These are phyloP conservation scores for Calephelis perditalis DNA, from an alignment of 2,888 invertebrate species.

Conservation along the genomic window DNA sequence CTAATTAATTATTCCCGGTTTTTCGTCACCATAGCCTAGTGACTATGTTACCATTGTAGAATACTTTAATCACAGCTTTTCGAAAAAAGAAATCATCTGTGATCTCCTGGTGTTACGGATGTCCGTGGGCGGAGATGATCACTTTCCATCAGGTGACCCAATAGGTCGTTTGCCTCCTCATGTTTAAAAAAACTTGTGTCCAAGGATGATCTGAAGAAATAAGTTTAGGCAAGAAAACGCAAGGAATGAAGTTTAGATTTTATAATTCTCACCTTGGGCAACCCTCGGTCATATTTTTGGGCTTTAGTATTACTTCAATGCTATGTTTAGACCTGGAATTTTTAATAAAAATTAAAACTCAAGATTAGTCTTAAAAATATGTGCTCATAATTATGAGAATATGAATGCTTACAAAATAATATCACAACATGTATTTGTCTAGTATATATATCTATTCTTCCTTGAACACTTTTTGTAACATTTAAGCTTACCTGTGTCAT, in stretches of 20 bases:
- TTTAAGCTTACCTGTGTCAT: too few species aligned
- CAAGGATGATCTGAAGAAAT: neutral
- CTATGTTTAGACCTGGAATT: constrained; percentile 40
- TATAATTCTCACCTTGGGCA: constrained; percentile 38
- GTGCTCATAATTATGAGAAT: neutral
- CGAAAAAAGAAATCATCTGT: neutral
- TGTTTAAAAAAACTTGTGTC: neutral
- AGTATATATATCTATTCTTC: neutral
- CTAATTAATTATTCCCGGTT: too few species aligned
- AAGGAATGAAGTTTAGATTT: neutral
- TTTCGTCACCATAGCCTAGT: too few species aligned
- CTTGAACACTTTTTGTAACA: too few species aligned
- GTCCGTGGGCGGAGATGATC: neutral
- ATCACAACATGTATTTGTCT: neutral
- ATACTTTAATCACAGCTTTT: neutral
- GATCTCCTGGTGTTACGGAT: too few species aligned
- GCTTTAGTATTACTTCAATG: constrained; percentile 49
- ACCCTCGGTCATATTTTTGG: constrained; percentile 48
- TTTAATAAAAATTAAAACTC: constrained; percentile 1
- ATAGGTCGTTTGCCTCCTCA: neutral
- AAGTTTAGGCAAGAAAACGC: neutral
- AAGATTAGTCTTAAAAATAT: neutral
- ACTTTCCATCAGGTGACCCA: too few species aligned
- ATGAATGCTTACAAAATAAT: neutral
- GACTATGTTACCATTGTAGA: too few species aligned